Evolutionary conservation across 2,113 vertebrate species (phyloP), one percentile per base, ranked within the genome.

Genomic region (Engystomops pustulosus): DNA sequence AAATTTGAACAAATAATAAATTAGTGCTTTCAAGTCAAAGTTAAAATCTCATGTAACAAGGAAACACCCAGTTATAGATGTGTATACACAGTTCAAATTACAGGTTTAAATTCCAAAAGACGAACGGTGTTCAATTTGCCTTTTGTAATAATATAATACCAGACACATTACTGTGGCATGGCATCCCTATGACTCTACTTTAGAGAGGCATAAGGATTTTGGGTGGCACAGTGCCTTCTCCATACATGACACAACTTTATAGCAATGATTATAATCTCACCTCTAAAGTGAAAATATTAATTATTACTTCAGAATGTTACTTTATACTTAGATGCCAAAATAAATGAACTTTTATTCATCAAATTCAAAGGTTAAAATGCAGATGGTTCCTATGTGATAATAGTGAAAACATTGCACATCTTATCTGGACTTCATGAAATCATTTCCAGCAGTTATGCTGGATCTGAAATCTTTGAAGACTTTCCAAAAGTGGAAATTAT

Each of bases 321-420:
- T 78, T 60, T 90, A 87, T 30, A 88, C 86, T 88, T 87, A 85
- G 27, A 84, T 91, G 91, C 92, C 92, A 94, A 93, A 91, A 92
- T 72, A 90, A 93, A 88, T 88, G 91, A 88, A 90, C 94, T 91
- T 87, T n/a, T 89, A 92, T 92, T 92, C 88, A 89, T 91, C 89
- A 91, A 89, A 89, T 76, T 89, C 88, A 92, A 93, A 94, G 94
- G 94, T 94, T 92, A 95, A 85, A 90, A 93, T 90, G 92, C 91
- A 69, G 65, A 69, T 30, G 91, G 91, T 93, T 94, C 94, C 91
- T 93, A 94, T 91, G 92, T 93, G 91, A 94, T 93, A 92, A 91
- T 90, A 91, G 90, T 86, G 92, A 93, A 93, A 91, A 94, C 92
- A 93, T 90, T 89, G 88, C 91, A 51, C 44, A 36, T 80, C 17